These are phyloP conservation scores for Idris sp. DNA, from an alignment of 1,140 invertebrate species.

Conservation along the genomic window DNA sequence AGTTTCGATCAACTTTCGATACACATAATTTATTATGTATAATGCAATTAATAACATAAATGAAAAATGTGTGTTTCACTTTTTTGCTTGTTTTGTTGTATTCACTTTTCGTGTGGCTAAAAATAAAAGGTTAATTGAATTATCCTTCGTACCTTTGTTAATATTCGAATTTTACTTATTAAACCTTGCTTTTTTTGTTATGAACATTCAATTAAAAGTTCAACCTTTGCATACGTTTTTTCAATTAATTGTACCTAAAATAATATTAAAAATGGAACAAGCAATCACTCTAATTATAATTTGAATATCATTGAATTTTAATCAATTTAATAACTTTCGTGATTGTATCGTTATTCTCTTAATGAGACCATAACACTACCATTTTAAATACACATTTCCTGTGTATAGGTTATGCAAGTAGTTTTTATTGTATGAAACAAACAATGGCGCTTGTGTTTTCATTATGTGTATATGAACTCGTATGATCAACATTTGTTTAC, in stretches of 20 bases:
- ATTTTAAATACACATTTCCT: not conserved
- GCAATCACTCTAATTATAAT: too few relatives aligned
- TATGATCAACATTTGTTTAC: conserved; percentile 44
- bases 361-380: conserved; percentile 1
- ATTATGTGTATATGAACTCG: conserved; percentile 25
- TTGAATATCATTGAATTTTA: conserved; percentile 6
- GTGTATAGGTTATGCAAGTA: conserved; percentile 7
- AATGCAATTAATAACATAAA: not conserved
- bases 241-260: too few relatives aligned
- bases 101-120: too few relatives aligned
- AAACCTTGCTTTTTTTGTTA: too few relatives aligned
- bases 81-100: too few relatives aligned
- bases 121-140: too few relatives aligned
- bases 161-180: too few relatives aligned
- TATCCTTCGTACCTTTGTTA: too few relatives aligned
- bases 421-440: conserved; percentile 30
- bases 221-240: too few relatives aligned
- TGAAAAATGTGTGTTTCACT: too few relatives aligned
- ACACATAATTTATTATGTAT: not conserved
- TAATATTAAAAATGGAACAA: too few relatives aligned
- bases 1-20: conserved; percentile 4
- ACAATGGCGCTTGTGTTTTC: conserved; percentile 34
- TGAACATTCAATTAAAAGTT: too few relatives aligned
- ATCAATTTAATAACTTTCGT: not conserved
- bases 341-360: conserved; percentile 3